Evolutionary conservation across 1,140 invertebrate genomes (phyloP).

Genomic region (Aphelenchoides fujianensis): DNA sequence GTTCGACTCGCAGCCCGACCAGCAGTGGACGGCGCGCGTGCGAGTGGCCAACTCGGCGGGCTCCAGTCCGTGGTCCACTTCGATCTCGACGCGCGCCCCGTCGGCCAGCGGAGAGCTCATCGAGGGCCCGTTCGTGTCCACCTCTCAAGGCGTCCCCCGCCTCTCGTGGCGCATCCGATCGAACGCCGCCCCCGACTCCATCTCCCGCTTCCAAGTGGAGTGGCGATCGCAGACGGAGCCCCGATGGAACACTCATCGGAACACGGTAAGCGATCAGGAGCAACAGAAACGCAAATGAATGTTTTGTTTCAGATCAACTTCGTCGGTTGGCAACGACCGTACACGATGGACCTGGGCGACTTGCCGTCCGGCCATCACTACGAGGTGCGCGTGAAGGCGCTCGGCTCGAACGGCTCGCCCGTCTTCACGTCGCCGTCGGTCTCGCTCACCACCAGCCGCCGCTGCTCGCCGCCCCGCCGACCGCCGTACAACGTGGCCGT

Average conservation of each 20-base stretch:
- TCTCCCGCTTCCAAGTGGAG: constrained; percentile 53
- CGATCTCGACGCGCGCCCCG: constrained; percentile 48
- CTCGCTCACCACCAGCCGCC: constrained; percentile 38
- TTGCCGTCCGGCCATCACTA: constrained; percentile 55
- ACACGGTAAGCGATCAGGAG: constrained; percentile 18
- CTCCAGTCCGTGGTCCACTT: constrained; percentile 51
- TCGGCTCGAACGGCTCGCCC: constrained; percentile 53
- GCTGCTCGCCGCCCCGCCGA: constrained; percentile 44
- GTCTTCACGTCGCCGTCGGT: constrained; percentile 55
- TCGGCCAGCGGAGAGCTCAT: constrained; percentile 52
- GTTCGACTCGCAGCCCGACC: constrained; percentile 50
- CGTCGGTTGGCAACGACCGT: constrained; percentile 58
- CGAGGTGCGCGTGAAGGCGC: constrained; percentile 57
- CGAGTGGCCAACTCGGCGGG: constrained; percentile 56
- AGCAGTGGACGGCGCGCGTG: constrained; percentile 53
- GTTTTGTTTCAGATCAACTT: constrained; percentile 46
- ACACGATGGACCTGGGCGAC: constrained; percentile 54
- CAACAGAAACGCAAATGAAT: neutral
- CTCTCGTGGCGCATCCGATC: constrained; percentile 37
- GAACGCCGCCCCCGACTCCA: constrained; percentile 40
- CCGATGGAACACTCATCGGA: constrained; percentile 46
- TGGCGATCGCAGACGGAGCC: constrained; percentile 48
- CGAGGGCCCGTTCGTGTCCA: constrained; percentile 52
- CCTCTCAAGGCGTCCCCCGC: constrained; percentile 41
- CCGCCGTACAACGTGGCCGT: constrained; percentile 55